Percentiles rank a stretch among this genome's conserved stretches.
These are phyloP conservation scores for Agapornis canus DNA, from an alignment of 2,797 vertebrate genomes.

Conservation along the genomic window DNA sequence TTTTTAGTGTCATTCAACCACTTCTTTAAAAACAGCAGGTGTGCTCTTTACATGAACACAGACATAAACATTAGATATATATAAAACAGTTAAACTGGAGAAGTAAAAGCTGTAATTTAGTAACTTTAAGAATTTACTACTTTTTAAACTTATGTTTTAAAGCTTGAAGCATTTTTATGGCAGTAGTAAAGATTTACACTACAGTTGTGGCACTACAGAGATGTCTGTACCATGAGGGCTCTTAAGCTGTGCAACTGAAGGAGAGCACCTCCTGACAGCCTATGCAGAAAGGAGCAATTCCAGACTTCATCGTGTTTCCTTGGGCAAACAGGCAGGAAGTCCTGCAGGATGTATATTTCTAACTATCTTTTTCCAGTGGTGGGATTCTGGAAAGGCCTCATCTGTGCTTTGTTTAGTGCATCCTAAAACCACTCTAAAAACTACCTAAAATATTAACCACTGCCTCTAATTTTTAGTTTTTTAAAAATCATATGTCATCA, in stretches of 20 bases:
- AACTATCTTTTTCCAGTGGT: background rate
- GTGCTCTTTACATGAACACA: background rate
- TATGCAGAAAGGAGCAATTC: background rate
- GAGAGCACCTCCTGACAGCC: background rate
- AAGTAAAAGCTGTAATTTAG: slow-evolving; percentile 10
- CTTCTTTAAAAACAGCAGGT: slow-evolving; percentile 21
- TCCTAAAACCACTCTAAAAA: background rate
- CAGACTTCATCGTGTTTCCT: background rate
- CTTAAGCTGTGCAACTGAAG: background rate
- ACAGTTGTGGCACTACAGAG: background rate
- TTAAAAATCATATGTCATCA: background rate
- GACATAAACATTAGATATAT: background rate
- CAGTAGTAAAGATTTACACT: slow-evolving; percentile 17
- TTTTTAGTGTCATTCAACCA: slow-evolving; percentile 13
- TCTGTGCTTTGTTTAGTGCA: background rate
- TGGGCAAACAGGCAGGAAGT: background rate
- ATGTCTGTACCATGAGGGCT: background rate
- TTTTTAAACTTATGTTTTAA: background rate
- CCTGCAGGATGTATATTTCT: background rate
- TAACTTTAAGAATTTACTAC: slow-evolving; percentile 16
- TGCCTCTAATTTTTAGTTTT: background rate
- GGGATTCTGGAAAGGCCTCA: background rate
- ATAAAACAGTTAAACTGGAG: background rate
- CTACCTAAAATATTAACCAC: background rate
- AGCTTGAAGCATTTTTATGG: slow-evolving; percentile 15